Evolutionary conservation across 2,797 vertebrate species (phyloP), one percentile per base, ranked within the genome.

Genomic region (Schizopygopsis pylzovi): DNA sequence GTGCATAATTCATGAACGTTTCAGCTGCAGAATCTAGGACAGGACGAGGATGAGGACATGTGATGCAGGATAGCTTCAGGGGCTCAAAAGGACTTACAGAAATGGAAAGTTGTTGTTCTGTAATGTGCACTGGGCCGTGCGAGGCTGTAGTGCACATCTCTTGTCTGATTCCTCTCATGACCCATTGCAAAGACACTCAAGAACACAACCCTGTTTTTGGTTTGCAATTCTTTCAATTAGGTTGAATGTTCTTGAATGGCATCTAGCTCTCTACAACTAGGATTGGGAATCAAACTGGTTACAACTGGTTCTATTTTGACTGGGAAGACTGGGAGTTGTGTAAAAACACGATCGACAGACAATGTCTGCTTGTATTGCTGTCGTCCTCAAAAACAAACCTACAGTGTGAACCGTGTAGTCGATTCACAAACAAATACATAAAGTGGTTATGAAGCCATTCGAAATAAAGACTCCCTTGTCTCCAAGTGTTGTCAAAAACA

Each of bases 61-160:
- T 80, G 87, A 59, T 67, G 76, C 82, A 85, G 85, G 82, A 79
- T 85, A 79, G 76, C 73, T 81, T 88, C 78, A 83, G 87, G 72
- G 78, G 28, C 22, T 81, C 47, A 81, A 84, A 65, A 84, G 83
- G 47, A 56, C 59, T 39, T 47, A 79, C 52, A 88, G 76, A 63
- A 39, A 49, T 71, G 52, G 54, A 37, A 79, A 79, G 71, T 67
- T 71, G 39, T 73, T 25, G 72, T 61, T 87, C 41, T 49, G 49
- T 78, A 82, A 80, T 37, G 59, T 75, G 75, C 88, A 75, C 18
- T 75, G 79, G 16, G 20, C 43, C 7, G 65, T 83, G 85, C 33
- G 7, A 63, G 65, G 61, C 73, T 78, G 73, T 16, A 75, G 41
- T 52, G 39, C 78, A 54, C 65, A 63, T 75, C 37, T 52, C 76